phyloP scores from a whole-genome alignment of 2,888 invertebrate genomes.

The Lasius fuliginosus region DNA sequence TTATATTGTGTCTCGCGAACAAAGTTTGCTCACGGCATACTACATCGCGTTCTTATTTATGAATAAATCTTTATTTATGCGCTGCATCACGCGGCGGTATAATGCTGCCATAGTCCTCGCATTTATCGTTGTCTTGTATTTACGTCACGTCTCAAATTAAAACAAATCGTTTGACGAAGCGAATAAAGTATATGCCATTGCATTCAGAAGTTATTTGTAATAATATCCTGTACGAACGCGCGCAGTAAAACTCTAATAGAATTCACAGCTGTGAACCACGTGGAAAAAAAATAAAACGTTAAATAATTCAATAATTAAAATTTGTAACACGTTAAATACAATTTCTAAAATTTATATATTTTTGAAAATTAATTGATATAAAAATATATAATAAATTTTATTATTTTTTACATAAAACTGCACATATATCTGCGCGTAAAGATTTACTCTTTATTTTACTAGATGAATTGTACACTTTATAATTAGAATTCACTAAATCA shows the following conservation, averaged over 20 bases:
- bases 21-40: slow-evolving; percentile 45
- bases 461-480: background rate
- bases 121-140: slow-evolving; percentile 55
- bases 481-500: background rate
- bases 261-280: background rate
- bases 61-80: slow-evolving; percentile 58
- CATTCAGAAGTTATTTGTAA: slow-evolving; percentile 24
- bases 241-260: background rate
- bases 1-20: slow-evolving; percentile 52
- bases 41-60: slow-evolving; percentile 55
- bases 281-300: background rate
- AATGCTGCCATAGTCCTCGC: slow-evolving; percentile 28
- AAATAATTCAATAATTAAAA: background rate
- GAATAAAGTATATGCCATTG: slow-evolving; percentile 41
- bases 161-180: slow-evolving; percentile 44
- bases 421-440: background rate
- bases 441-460: background rate
- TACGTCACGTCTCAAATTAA: slow-evolving; percentile 43
- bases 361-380: background rate
- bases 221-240: background rate
- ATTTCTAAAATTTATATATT: background rate
- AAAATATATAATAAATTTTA: background rate
- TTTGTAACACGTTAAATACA: background rate
- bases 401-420: background rate
- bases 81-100: slow-evolving; percentile 42